Conservation (phyloP, 2,113 vertebrate species). For the Siniperca knerii region DNA sequence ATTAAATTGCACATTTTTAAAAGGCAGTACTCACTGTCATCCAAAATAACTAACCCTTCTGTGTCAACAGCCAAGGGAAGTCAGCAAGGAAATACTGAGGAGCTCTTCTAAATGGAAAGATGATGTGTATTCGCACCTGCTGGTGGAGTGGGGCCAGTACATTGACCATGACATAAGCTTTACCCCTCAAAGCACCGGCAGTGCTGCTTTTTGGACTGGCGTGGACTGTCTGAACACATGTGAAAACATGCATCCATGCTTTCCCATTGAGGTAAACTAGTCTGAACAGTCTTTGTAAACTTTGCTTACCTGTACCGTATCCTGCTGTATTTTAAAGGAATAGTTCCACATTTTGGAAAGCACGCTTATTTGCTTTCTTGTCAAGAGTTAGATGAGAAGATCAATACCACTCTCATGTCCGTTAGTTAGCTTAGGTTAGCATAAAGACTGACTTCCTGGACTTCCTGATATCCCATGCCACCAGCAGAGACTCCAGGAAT, state of each 20-base stretch:
- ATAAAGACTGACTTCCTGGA: neutral
- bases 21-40: neutral
- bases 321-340: neutral
- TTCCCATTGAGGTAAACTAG: constrained; percentile 90
- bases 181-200: constrained; percentile 89
- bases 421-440: neutral
- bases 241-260: constrained; percentile 87
- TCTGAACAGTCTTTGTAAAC: neutral
- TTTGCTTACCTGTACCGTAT: neutral
- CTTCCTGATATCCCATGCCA: neutral
- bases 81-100: constrained; percentile 88
- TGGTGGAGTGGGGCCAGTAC: constrained; percentile 95
- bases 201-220: constrained; percentile 53
- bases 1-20: neutral
- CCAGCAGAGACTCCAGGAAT: neutral
- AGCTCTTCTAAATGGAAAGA: constrained; percentile 83
- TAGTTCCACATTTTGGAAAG: neutral
- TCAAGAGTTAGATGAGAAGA: neutral
- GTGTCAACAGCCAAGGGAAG: constrained; percentile 87
- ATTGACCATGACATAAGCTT: constrained; percentile 92
- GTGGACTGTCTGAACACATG: constrained; percentile 85
- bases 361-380: neutral
- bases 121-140: constrained; percentile 87
- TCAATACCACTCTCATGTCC: neutral
- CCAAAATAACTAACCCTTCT: constrained; percentile 15